A percentile compares a stretch with the other conserved stretches of the same genome.
Evolutionary conservation across 2,888 invertebrate genomes (phyloP).

Genomic region (Polydrusus tereticollis): DNA sequence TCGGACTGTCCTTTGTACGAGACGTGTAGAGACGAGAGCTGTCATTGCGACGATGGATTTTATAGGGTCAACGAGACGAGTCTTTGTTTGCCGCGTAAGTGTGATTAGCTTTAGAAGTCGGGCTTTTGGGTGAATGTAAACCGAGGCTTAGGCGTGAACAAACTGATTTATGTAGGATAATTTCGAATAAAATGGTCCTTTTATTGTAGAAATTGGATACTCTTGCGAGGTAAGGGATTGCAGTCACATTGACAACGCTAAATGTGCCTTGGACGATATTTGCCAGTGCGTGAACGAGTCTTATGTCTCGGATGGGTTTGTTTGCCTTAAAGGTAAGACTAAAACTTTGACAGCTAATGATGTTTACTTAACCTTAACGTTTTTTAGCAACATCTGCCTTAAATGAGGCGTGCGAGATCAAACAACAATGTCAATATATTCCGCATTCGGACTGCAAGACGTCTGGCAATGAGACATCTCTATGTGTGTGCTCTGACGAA

Average conservation of each 20-base stretch:
- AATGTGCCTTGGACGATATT: conserved; percentile 40
- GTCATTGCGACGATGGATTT: conserved; percentile 53
- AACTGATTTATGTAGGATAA: no score
- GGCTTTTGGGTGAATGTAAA: no score
- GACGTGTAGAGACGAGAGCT: conserved; percentile 52
- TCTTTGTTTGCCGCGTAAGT: conserved; percentile 54
- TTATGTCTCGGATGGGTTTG: conserved; percentile 42
- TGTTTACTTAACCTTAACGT: background rate
- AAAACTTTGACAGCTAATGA: no score
- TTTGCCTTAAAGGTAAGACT: conserved; percentile 51
- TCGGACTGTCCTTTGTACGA: conserved; percentile 52
- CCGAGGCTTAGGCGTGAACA: no score
- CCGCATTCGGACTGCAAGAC: conserved; percentile 45
- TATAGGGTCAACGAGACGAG: conserved; percentile 38
- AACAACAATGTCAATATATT: conserved; percentile 52
- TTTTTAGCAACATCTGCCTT: conserved; percentile 45
- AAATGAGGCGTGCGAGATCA: conserved; percentile 49
- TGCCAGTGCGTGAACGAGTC: conserved; percentile 46
- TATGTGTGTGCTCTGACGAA: conserved; percentile 29
- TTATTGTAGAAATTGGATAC: conserved; percentile 51
- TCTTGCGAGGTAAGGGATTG: conserved; percentile 49
- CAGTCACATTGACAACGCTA: conserved; percentile 49
- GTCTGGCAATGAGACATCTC: background rate
- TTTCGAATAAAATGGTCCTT: no score
- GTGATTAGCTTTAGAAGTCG: no score